phyloP scores from a whole-genome alignment of 2,797 vertebrate species.

The Aphelocoma californica region DNA sequence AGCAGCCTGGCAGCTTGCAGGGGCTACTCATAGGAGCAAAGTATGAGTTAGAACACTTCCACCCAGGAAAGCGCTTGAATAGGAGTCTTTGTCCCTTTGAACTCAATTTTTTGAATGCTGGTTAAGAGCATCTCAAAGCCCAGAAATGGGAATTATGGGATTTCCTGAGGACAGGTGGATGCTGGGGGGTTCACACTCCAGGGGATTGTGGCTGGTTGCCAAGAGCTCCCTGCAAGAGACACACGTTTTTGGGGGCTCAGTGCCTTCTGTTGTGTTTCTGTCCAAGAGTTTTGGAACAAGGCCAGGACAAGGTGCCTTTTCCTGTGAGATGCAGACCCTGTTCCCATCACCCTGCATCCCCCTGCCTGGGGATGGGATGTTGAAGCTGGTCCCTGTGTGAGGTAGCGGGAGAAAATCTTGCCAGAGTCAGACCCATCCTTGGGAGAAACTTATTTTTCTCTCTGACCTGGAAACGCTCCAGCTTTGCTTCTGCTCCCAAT shows the following conservation, averaged over 20 bases:
- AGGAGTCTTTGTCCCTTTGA: neutral
- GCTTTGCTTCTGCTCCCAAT: constrained; percentile 11
- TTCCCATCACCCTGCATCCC: rapidly evolving
- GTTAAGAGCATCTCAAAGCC: neutral
- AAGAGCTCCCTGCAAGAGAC: neutral
- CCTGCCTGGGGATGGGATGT: neutral
- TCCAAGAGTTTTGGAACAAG: neutral
- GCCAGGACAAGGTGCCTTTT: rapidly evolving
- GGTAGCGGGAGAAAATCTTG: neutral
- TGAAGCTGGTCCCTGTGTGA: rapidly evolving
- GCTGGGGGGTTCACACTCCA: neutral
- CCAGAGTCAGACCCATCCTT: neutral
- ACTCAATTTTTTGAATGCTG: neutral
- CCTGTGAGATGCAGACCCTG: neutral
- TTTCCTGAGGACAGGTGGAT: neutral
- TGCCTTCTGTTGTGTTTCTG: neutral
- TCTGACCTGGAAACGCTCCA: constrained; percentile 18
- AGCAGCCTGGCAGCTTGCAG: neutral
- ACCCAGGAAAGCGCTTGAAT: neutral
- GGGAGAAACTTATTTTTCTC: constrained; percentile 17
- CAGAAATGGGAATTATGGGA: neutral
- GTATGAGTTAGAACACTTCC: neutral
- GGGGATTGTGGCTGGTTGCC: neutral
- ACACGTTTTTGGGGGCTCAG: rapidly evolving
- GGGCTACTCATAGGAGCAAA: neutral